Conservation (phyloP, 2,888 invertebrate species). For the Actias luna region DNA sequence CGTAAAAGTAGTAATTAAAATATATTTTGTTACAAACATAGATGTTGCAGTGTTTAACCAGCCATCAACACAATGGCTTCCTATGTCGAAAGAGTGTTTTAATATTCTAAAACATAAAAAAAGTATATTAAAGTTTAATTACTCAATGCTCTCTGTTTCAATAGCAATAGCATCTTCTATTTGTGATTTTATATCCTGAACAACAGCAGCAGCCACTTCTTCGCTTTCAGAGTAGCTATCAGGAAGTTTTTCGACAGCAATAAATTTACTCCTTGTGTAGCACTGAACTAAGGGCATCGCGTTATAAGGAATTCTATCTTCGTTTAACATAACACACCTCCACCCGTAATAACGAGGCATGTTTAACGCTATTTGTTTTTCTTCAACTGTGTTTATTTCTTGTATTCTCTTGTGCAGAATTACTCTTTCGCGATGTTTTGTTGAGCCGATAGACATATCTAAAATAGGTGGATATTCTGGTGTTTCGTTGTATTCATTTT, state of each 20-base stretch:
- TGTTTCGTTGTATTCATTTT: slow-evolving; percentile 67
- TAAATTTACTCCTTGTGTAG: slow-evolving; percentile 89
- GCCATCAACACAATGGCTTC: too few relatives aligned
- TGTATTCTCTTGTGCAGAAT: slow-evolving; percentile 82
- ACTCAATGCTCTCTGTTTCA: slow-evolving; percentile 83
- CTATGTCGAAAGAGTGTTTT: too few relatives aligned
- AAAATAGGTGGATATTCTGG: slow-evolving; percentile 83
- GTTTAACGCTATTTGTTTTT: slow-evolving; percentile 91
- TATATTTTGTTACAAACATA: too few relatives aligned
- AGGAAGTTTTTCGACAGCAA: slow-evolving; percentile 82
- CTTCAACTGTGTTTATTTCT: slow-evolving; percentile 87
- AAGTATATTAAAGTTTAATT: slow-evolving; percentile 41
- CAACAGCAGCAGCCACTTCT: slow-evolving; percentile 66
- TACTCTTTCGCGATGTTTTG: slow-evolving; percentile 67
- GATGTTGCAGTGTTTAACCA: too few relatives aligned
- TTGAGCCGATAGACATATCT: slow-evolving; percentile 80
- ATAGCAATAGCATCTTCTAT: slow-evolving; percentile 85
- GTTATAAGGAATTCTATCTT: slow-evolving; percentile 84
- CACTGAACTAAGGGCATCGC: slow-evolving; percentile 86
- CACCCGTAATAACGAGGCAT: slow-evolving; percentile 92
- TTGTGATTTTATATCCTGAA: slow-evolving; percentile 78
- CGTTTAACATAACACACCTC: slow-evolving; percentile 83
- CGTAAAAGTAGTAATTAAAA: too few relatives aligned
- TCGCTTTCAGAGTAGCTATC: slow-evolving; percentile 77
- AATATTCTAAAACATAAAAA: too few relatives aligned